Evolutionary conservation across 1,140 invertebrate genomes (phyloP), one percentile per base, ranked within the genome.

Genomic region (Drosophila ironensis): DNA sequence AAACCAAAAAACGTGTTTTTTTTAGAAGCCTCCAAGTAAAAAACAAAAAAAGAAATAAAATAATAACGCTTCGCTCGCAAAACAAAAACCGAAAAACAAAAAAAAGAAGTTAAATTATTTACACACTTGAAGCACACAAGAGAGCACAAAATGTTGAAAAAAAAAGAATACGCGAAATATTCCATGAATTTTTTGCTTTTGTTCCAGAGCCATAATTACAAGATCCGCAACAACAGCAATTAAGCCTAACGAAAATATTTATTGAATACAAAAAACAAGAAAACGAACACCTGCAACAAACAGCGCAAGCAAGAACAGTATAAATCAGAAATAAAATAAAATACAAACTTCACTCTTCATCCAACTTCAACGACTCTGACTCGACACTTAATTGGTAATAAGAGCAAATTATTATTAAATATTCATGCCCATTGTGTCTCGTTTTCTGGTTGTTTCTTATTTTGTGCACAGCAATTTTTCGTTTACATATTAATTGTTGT

Each of bases 311-410:
- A 64, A 68, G 50, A 30, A 2, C 2, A 48, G 20, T 24, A 45
- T 19, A 30, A 66, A 72, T 53, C n/a, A n/a, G n/a, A 47, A 11
- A 25, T 27, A 20, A 37, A 53, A 41, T n/a, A 59, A 51, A 69
- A 25, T 40, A 53, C 16, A 51, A 57, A 30, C 67, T 57, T 59
- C 60, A 72, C 53, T 72, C 68, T 66, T 66, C 41, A 46, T 63
- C 59, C 78, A 84, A 70, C 73, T 76, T 70, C 63, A 84, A 82
- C 78, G 63, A 84, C 78, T 84, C 73, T 82, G 78, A 84, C 73
- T 70, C 78, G 78, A 78, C 78, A 82, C 56, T 77, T 84, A 71
- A 82, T 82, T 82, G 78, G 78, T 82, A 82, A 82, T 82, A 84
- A 82, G 78, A 84, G 78, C 73, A 78, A 84, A 71, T 71, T 71